Percentiles rank a stretch among this genome's conserved stretches.
Evolutionary conservation across 64 coral and sea anemone genomes (phyloP).

Genomic region (Dendronephthya gigantea): DNA sequence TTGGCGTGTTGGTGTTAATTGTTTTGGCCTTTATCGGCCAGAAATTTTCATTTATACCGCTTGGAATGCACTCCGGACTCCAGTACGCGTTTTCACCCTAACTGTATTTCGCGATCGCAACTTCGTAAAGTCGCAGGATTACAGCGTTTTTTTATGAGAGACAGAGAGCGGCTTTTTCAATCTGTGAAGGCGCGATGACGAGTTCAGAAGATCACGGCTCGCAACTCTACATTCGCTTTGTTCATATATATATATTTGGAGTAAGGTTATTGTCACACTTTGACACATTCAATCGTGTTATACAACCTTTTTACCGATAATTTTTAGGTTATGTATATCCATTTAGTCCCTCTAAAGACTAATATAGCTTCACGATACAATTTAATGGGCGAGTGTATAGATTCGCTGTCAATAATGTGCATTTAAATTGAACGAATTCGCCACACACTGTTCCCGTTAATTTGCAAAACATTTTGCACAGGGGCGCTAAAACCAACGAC

Average conservation of each 20-base stretch:
- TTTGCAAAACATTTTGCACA: neutral
- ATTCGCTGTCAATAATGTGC: neutral
- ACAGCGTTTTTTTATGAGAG: neutral
- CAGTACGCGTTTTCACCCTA: neutral
- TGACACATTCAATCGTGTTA: neutral
- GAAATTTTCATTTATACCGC: neutral
- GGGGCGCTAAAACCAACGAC: neutral
- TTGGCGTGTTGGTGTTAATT: conserved; percentile 15
- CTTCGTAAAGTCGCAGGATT: neutral
- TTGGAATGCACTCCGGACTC: neutral
- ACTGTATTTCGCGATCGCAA: neutral
- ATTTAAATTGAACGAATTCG: neutral
- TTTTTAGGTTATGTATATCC: neutral
- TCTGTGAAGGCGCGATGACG: neutral
- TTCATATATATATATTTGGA: neutral
- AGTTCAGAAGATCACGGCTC: neutral
- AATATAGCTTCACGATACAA: neutral
- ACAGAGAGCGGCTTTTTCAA: neutral
- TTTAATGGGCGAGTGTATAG: neutral
- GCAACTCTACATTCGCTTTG: neutral
- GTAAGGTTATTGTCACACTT: neutral
- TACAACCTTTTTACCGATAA: neutral
- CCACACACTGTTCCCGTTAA: conserved; percentile 2
- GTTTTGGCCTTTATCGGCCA: neutral
- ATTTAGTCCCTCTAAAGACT: neutral